Base-by-base conservation (phyloP, 2,113 vertebrate species). In the Pelmatolapia mariae region DNA sequence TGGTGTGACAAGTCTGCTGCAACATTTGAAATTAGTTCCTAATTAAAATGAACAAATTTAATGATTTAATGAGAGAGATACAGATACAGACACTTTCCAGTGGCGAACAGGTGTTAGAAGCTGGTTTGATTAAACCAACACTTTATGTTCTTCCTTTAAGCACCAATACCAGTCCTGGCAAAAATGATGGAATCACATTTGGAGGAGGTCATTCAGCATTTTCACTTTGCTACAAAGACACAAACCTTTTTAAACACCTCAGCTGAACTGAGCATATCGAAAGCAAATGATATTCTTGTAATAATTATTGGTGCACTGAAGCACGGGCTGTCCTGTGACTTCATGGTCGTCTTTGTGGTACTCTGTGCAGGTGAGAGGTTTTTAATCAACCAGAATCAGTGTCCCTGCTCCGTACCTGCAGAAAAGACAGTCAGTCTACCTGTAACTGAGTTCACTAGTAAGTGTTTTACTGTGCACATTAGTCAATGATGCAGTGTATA, bases 211-310 rank as follows among this genome's bases (percentile, higher is more conserved):
- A 33, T 61, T 33, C 8, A 61, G 29, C 57, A 0, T 61, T 31
- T 61, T 61, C 26, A 61, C 57, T 61, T 61, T 10, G 57, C 57
- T 31, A 0, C 57, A 4, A 61, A 61, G 57, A 61, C 57, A 61
- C 26, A 61, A 31, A 61, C 8, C 57, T 61, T 61, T 59, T 61
- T 5, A 31, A 61, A 6, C 57, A 61, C 26, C 57, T 31, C 57
- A 31, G 57, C 26, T 18, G 26, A 31, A 31, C 26, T 18, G 57
- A 0, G 26, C 8, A 0, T 31, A 10, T 15, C 1, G 3, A 61
- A 61, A 61, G 57, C 26, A 61, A 61, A 61, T 26, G 7, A 57
- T 61, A 61, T 31, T 1, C 26, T 61, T 6, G 26, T 10, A 61
- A 61, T 61, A 61, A 61, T 61, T 61, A 61, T 61, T 61, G 57